Evolutionary conservation across 2,888 invertebrate species (phyloP).

Genomic region (Hyposoter didymator): DNA sequence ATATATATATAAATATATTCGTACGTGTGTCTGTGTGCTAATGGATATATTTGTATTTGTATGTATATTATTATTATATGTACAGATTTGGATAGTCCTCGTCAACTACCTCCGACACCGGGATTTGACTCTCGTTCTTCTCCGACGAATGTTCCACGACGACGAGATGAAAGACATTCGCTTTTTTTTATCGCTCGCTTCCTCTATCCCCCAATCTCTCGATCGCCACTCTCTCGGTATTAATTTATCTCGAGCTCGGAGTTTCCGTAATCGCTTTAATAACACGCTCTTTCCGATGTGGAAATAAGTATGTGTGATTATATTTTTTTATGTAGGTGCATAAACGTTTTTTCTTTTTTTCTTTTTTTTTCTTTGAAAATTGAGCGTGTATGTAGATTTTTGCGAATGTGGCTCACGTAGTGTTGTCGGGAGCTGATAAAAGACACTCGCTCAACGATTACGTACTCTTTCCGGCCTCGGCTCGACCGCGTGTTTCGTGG

Average conservation of each 20-base stretch:
- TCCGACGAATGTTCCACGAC: constrained; percentile 66
- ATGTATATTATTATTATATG: constrained; percentile 42
- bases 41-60: constrained; percentile 22
- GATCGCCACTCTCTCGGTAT: constrained; percentile 13
- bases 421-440: constrained; percentile 38
- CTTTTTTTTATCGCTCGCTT: constrained; percentile 48
- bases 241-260: not conserved
- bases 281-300: constrained; percentile 18
- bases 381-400: not conserved
- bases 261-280: not conserved
- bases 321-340: not conserved
- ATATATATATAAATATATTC: constrained; percentile 19
- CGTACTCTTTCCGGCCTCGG: constrained; percentile 24
- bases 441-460: constrained; percentile 17
- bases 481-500: constrained; percentile 14
- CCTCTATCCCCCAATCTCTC: constrained; percentile 25
- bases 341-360: not conserved
- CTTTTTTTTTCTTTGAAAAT: not conserved
- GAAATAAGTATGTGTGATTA: not conserved
- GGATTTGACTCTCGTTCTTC: constrained; percentile 68
- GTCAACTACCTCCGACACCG: constrained; percentile 67
- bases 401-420: constrained; percentile 14
- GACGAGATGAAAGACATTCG: constrained; percentile 66
- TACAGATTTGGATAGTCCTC: constrained; percentile 48
- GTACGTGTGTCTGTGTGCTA: constrained; percentile 1